Evolutionary conservation across 2,888 invertebrate species (phyloP).

Genomic region (Cheilosia vulpina): DNA sequence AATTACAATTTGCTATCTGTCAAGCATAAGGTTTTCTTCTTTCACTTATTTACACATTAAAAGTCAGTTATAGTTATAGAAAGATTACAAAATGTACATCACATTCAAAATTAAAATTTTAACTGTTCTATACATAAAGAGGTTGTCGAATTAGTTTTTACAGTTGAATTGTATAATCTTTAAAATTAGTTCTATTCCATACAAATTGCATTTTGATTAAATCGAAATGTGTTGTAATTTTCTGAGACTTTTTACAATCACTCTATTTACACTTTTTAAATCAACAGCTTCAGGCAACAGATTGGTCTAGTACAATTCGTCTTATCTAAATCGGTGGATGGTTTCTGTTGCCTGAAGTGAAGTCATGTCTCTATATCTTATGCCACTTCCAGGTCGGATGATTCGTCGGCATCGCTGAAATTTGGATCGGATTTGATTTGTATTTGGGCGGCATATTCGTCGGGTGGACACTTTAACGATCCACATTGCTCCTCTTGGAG

Average conservation of each 20-base stretch:
- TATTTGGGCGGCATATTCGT: slow-evolving; percentile 80
- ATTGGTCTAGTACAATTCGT: neutral
- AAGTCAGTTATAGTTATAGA: slow-evolving; percentile 9
- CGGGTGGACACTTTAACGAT: slow-evolving; percentile 81
- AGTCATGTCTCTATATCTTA: slow-evolving; percentile 82
- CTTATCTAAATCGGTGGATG: neutral
- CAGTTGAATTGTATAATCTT: slow-evolving; percentile 15
- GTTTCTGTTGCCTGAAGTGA: slow-evolving; percentile 1
- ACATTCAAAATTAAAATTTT: slow-evolving; percentile 56
- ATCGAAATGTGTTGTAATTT: slow-evolving; percentile 9
- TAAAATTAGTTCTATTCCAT: slow-evolving; percentile 14
- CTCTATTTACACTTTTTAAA: slow-evolving; percentile 5
- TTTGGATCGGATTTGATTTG: slow-evolving; percentile 82
- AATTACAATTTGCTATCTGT: slow-evolving; percentile 61
- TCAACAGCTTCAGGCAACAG: neutral
- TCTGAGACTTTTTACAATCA: slow-evolving; percentile 42
- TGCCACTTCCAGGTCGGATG: slow-evolving; percentile 92
- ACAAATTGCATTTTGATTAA: slow-evolving; percentile 28
- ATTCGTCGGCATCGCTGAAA: slow-evolving; percentile 88
- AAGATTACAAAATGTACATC: slow-evolving; percentile 51
- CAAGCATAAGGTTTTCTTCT: slow-evolving; percentile 12
- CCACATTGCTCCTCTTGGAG: slow-evolving; percentile 90
- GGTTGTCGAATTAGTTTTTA: slow-evolving; percentile 42
- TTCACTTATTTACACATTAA: slow-evolving; percentile 57
- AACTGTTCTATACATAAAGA: slow-evolving; percentile 11